Base-by-base conservation (phyloP, 2,888 invertebrate species). In the Morpho helenor region DNA sequence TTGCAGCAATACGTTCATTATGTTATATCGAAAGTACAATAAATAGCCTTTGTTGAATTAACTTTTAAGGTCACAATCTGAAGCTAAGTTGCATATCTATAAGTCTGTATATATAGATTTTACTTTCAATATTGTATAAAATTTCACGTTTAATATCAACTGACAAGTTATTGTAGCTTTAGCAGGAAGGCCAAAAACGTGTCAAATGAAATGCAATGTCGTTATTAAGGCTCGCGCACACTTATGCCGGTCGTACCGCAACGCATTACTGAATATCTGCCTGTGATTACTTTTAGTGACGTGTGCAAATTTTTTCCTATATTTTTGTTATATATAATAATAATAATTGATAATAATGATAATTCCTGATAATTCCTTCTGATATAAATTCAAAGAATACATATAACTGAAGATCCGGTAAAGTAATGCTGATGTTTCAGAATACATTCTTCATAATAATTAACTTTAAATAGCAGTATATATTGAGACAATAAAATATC, bases 201-300 rank as follows among this genome's bases (percentile, higher is more conserved):
- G 49, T 61, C 59, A 40, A 61, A 49, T 57, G 46, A 52, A 60
- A 63, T 66, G 63, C 63, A 60, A 66, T 60, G 60, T 16, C 16
- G 16, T 64, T 63, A 48, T 48, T 48, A 54, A 54, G 48, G 48
- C 54, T 42, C 7, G 23, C 48, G 54, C 48, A 48, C 42, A 54
- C n/a, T 54, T 22, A 41, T 8, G 47, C 41, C n/a, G 7, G 39
- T 41, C 8, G n/a, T 7, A 47, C 16, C 10, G 47, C 10, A 45
- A 39, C 9, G 45, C 7, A 31, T 48, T 8, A 23, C 31, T 49
- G 8, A 43, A 2, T 43, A 31, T 31, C 31, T 5, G 31, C 31
- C 31, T 3, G 31, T 31, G 3, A 31, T 31, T 31, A 31, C 31
- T 16, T 16, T 16, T 16, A 16, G 16, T 31, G 31, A 31, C 3